Conservation (phyloP, 2,113 vertebrate species). For the Mus musculus region GRCm39 chr4:68677501-68678000, state of each 20-base stretch:
- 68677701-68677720: neutral
- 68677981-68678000: neutral
- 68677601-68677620: neutral
- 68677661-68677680: neutral
- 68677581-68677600: neutral
- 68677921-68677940: neutral
- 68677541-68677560: neutral
- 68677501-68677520: neutral
- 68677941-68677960: neutral
- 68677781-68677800: no score
- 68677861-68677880: no score
- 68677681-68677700: neutral
- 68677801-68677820: no score
- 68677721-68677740: neutral
- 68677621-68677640: neutral
- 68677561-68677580: neutral
- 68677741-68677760: neutral
- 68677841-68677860: no score
- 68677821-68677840: no score
- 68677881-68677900: no score
- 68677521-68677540: neutral
- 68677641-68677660: neutral
- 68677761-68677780: no score
- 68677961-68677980: neutral
- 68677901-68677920: neutral